Evolutionary conservation across 2,888 invertebrate species (phyloP).

Genomic region (Heliconius aoede): DNA sequence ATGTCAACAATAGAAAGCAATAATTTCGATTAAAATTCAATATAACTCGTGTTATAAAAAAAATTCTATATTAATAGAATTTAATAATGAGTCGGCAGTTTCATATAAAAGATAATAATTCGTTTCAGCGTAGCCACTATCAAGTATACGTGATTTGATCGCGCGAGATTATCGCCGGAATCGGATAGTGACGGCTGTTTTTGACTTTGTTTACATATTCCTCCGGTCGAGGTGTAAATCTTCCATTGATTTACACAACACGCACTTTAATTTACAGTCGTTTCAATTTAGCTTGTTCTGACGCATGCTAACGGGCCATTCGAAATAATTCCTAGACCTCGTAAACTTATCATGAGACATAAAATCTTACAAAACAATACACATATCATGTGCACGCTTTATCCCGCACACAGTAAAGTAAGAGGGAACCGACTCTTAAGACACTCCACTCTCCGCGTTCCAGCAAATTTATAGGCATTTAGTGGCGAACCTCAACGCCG

Average conservation of each 20-base stretch:
- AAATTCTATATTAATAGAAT: neutral
- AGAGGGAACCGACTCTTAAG: too few species aligned
- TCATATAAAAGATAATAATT: slow-evolving; percentile 27
- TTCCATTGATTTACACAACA: slow-evolving; percentile 69
- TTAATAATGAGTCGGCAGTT: slow-evolving; percentile 3
- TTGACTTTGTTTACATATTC: slow-evolving; percentile 56
- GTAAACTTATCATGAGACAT: slow-evolving; percentile 29
- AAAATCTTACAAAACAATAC: slow-evolving; percentile 7
- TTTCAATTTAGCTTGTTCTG: slow-evolving; percentile 59
- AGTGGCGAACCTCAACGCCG: too few species aligned
- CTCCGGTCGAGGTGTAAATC: slow-evolving; percentile 63
- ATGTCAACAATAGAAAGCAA: neutral
- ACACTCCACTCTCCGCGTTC: too few species aligned
- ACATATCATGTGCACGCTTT: neutral
- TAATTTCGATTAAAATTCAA: neutral
- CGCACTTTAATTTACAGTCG: slow-evolving; percentile 67
- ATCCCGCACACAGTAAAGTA: too few species aligned
- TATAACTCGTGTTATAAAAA: neutral
- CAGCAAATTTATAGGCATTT: too few species aligned
- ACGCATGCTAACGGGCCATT: slow-evolving; percentile 46
- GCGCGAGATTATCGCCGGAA: slow-evolving; percentile 30
- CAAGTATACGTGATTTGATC: slow-evolving; percentile 25
- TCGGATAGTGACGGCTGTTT: slow-evolving; percentile 55
- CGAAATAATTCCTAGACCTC: slow-evolving; percentile 41
- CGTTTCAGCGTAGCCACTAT: slow-evolving; percentile 10